Conservation (phyloP, 1,140 invertebrate species). For the Drosophila sulfurigaster region DNA sequence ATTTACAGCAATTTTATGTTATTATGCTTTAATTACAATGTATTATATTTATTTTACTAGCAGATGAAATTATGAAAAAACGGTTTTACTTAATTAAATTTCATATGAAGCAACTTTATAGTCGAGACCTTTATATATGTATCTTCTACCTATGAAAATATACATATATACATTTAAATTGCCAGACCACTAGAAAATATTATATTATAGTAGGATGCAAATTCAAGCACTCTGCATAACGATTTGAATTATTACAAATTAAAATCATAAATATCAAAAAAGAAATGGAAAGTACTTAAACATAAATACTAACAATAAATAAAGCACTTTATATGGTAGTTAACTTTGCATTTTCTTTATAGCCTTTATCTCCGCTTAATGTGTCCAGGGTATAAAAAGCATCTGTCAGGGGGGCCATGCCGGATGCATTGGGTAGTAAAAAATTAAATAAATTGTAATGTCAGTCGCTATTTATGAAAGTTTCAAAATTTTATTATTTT, state of each 20-base stretch:
- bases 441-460: constrained; percentile 57
- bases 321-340: not conserved
- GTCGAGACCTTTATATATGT: too few relatives aligned
- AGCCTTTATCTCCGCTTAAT: not conserved
- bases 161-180: too few relatives aligned
- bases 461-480: constrained; percentile 56
- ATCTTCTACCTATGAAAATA: too few relatives aligned
- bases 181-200: too few relatives aligned
- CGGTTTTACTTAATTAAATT: too few relatives aligned
- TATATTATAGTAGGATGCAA: too few relatives aligned
- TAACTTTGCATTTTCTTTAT: not conserved
- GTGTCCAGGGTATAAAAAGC: constrained; percentile 8
- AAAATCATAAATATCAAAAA: not conserved
- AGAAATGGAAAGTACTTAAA: not conserved
- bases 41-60: too few relatives aligned
- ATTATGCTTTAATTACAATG: too few relatives aligned
- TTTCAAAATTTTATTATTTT: constrained; percentile 72
- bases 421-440: not conserved
- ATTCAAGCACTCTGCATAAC: too few relatives aligned
- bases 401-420: not conserved
- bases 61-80: too few relatives aligned
- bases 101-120: too few relatives aligned
- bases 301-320: not conserved
- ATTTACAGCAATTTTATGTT: too few relatives aligned
- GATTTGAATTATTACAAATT: not conserved